These are phyloP conservation scores for Tragelaphus imberbis DNA, from an alignment of 2,113 vertebrate genomes.

Conservation along the genomic window DNA sequence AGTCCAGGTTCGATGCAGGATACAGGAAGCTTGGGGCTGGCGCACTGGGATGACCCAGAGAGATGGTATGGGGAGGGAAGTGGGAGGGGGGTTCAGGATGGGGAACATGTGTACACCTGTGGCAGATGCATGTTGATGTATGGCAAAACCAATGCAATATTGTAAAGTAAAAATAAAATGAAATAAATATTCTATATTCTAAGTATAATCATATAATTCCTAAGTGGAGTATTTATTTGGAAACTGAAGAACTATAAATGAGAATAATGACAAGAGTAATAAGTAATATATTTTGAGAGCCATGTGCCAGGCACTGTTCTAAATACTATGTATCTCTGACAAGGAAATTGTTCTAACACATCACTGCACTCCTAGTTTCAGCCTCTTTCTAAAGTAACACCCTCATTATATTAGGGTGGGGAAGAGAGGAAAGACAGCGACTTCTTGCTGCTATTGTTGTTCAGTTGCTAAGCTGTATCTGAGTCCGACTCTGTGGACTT, in stretches of 20 bases:
- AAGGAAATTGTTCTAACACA: neutral
- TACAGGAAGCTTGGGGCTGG: no score
- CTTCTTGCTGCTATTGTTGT: neutral
- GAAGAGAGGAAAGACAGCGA: neutral
- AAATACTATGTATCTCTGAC: neutral
- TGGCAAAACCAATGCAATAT: no score
- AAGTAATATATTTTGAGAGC: neutral
- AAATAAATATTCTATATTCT: neutral
- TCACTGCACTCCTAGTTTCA: neutral
- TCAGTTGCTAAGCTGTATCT: neutral
- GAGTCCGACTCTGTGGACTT: neutral
- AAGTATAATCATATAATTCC: neutral
- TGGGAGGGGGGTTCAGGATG: no score
- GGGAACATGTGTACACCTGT: no score
- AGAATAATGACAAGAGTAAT: neutral
- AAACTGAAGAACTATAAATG: neutral
- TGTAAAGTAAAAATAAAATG: no score
- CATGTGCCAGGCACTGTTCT: neutral
- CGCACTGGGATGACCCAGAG: no score
- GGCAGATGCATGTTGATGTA: no score
- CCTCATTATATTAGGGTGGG: neutral
- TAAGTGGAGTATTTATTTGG: neutral
- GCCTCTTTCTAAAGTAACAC: neutral
- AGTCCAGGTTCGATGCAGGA: no score
- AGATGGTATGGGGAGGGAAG: no score